A percentile compares a stretch with the other conserved stretches of the same genome.
These are phyloP conservation scores for Ceratitis capitata DNA, from an alignment of 1,140 invertebrate genomes.

Conservation along the genomic window DNA sequence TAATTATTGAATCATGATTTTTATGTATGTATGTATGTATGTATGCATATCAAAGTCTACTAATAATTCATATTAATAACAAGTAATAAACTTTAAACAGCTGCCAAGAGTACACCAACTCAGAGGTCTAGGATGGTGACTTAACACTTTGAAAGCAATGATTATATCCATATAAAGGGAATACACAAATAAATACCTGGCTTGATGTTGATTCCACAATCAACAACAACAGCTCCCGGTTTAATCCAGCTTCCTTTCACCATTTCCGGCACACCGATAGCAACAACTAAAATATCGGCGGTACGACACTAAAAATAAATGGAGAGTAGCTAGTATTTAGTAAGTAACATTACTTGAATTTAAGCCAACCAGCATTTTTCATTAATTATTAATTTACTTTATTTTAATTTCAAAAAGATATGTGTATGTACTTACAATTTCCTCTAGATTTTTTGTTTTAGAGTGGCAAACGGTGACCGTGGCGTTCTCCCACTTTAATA, in stretches of 20 bases:
- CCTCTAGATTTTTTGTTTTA: slow-evolving; percentile 84
- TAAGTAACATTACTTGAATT: not conserved
- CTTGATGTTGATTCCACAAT: slow-evolving; percentile 97
- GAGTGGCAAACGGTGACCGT: slow-evolving; percentile 98
- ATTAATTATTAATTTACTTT: too few relatives aligned
- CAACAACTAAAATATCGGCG: slow-evolving; percentile 97
- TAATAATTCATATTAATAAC: too few relatives aligned
- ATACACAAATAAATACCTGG: slow-evolving; percentile 75
- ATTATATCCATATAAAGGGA: too few relatives aligned
- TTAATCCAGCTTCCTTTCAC: slow-evolving; percentile 98
- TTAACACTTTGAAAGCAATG: too few relatives aligned
- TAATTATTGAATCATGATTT: too few relatives aligned
- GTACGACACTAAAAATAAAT: slow-evolving; percentile 67
- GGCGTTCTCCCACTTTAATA: slow-evolving; percentile 96
- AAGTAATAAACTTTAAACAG: too few relatives aligned
- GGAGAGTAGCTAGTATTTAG: too few relatives aligned
- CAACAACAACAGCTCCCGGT: slow-evolving; percentile 98
- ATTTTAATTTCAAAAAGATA: not conserved
- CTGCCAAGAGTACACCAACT: too few relatives aligned
- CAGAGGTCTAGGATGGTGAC: too few relatives aligned
- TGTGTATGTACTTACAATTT: slow-evolving; percentile 71
- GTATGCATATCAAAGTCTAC: too few relatives aligned
- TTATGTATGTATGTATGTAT: slow-evolving; percentile 11
- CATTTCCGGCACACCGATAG: slow-evolving; percentile 89
- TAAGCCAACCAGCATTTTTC: not conserved